phyloP scores from a whole-genome alignment of 1,140 invertebrate species.

The Drosophila elegans region DNA sequence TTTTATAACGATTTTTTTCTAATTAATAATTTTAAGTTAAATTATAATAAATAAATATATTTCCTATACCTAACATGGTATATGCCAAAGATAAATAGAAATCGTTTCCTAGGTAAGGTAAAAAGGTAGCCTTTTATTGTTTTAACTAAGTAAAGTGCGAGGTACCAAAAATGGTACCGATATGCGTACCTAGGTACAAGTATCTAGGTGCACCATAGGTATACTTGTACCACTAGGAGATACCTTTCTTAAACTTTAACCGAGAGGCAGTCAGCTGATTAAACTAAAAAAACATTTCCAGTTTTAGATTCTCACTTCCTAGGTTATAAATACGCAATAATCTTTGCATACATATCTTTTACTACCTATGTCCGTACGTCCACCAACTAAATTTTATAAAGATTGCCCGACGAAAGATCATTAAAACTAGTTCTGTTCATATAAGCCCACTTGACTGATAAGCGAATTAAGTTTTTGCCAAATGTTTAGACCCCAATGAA shows the following conservation, averaged over 20 bases:
- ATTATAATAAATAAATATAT: too few species aligned
- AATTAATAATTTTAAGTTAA: too few species aligned
- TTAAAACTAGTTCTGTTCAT: conserved; percentile 6
- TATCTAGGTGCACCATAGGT: too few species aligned
- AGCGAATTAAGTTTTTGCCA: conserved; percentile 6
- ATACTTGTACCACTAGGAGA: not conserved
- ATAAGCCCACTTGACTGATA: conserved; percentile 28
- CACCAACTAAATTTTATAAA: not conserved
- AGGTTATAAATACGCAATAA: conserved; percentile 11
- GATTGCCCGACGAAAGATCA: conserved; percentile 1
- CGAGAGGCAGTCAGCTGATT: not conserved
- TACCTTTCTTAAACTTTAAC: not conserved
- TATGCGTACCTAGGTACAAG: too few species aligned
- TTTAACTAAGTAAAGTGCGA: too few species aligned
- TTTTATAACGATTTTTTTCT: too few species aligned
- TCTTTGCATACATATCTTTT: not conserved
- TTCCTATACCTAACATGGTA: too few species aligned
- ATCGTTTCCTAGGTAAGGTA: too few species aligned
- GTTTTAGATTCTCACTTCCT: not conserved
- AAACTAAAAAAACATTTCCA: not conserved
- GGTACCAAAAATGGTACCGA: too few species aligned
- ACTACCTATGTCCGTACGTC: too few species aligned
- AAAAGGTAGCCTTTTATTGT: too few species aligned
- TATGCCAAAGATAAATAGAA: too few species aligned
- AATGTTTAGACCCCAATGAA: conserved; percentile 19